Percentiles rank a stretch among this genome's conserved stretches.
phyloP scores from a whole-genome alignment of 2,113 vertebrate genomes.

The Egretta garzetta region DNA sequence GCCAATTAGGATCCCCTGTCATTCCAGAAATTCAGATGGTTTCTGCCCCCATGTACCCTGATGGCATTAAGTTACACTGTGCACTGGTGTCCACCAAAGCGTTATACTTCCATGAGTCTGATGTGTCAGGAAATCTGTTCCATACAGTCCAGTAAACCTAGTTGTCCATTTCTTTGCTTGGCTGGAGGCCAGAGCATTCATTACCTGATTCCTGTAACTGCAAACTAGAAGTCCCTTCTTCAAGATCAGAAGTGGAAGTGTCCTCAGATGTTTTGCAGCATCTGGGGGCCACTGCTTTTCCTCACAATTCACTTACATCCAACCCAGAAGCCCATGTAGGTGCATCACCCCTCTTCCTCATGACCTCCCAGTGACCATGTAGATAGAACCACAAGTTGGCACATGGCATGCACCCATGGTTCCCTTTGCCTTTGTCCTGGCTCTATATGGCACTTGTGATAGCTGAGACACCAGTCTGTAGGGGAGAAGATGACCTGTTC shows the following conservation, averaged over 20 bases:
- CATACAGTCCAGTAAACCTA: not conserved
- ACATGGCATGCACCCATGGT: rapidly evolving
- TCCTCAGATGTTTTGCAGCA: not conserved
- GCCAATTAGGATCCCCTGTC: not conserved
- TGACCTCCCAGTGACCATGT: rapidly evolving
- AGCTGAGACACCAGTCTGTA: not conserved
- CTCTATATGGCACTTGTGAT: not conserved
- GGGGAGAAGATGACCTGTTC: too few relatives aligned
- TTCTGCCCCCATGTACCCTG: not conserved
- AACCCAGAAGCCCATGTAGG: not conserved
- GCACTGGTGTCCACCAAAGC: not conserved
- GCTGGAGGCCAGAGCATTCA: not conserved
- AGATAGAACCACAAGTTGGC: not conserved
- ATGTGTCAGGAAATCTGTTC: not conserved
- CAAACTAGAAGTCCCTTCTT: not conserved
- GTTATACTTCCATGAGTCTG: not conserved
- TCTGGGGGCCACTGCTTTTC: not conserved
- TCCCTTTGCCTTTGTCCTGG: not conserved
- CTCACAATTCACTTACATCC: not conserved
- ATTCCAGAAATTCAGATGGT: not conserved
- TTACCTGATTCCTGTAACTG: not conserved
- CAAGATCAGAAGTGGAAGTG: not conserved
- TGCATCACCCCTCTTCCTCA: not conserved
- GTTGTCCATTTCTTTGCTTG: not conserved
- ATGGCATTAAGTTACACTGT: not conserved